Base-by-base conservation (phyloP, 2,888 invertebrate genomes). In the Diadegma fenestrale region DNA sequence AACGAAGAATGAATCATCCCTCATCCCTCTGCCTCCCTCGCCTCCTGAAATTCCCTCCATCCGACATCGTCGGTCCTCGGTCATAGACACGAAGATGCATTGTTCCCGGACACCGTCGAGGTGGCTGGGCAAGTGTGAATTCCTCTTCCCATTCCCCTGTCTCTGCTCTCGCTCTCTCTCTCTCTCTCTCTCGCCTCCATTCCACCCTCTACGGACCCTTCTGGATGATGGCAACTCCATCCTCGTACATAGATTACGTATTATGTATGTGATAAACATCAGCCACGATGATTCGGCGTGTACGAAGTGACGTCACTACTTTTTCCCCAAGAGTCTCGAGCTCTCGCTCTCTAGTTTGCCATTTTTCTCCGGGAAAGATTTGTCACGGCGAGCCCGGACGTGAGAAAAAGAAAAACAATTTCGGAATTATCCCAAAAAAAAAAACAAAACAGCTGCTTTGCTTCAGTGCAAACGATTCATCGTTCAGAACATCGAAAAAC, bases 71-170 rank as follows among this genome's bases (percentile, higher is more conserved):
- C 78, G 82, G 82, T 78, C 71, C 78, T 82, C 58, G 72, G 82
- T 83, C 82, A 83, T 78, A 73, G 72, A 72, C 82, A 83, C 82
- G 78, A 83, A 83, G 82, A 83, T 83, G 82, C 82, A 83, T 83
- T 83, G 82, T 83, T 83, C 78, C 73, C 73, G 73, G 73, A 71
- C 58, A 69, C 82, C 66, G 72, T 83, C 41, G 82, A 71, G 82
- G 63, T 48, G 73, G 37, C n/a, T 71, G 63, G 30, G 48, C 72
- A 78, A 71, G 77, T 78, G 78, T 61, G 54, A 69, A 69, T 22
- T 22, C 51, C 37, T 37, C 26, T 33, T 19, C n/a, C 43, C 41
- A 22, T 10, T 19, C n/a, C 43, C 41, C 37, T 10, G 61, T n/a
- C 61, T 41, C 17, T 45, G n/a, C n/a, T 54, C n/a, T 54, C 37